Evolutionary conservation across 1,140 invertebrate genomes (phyloP).

Genomic region (Aphelenchoides avenae): DNA sequence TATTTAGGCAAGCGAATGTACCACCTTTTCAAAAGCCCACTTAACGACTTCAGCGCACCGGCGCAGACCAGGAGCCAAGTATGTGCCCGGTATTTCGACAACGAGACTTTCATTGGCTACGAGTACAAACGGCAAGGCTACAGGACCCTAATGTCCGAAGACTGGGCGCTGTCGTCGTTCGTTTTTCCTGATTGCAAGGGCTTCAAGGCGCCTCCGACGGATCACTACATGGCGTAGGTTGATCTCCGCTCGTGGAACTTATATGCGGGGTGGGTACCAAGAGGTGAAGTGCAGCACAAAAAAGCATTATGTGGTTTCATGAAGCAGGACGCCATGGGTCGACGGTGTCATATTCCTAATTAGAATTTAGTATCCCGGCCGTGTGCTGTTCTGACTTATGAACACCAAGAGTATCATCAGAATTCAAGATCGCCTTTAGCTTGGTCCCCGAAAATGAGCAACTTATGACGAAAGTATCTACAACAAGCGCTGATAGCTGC

Average conservation of each 20-base stretch:
- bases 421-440: too few relatives aligned
- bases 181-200: constrained; percentile 13
- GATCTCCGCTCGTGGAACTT: not conserved
- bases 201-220: constrained; percentile 8
- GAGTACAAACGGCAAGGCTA: constrained; percentile 5
- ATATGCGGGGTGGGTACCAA: too few relatives aligned
- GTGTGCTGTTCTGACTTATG: too few relatives aligned
- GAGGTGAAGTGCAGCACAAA: too few relatives aligned
- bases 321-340: too few relatives aligned
- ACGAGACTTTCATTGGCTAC: not conserved
- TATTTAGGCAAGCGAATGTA: not conserved
- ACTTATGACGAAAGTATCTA: too few relatives aligned
- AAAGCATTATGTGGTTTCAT: too few relatives aligned
- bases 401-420: too few relatives aligned
- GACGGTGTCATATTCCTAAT: too few relatives aligned
- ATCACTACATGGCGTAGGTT: constrained; percentile 23
- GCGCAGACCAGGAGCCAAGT: not conserved
- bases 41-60: not conserved
- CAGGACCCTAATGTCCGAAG: constrained; percentile 12
- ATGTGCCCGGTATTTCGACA: not conserved
- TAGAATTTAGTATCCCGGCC: too few relatives aligned
- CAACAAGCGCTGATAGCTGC: too few relatives aligned
- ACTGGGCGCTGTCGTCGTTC: constrained; percentile 6
- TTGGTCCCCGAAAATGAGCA: too few relatives aligned
- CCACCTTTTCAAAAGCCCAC: not conserved